Base-by-base conservation (phyloP, 2,888 invertebrate genomes). In the Leuctra nigra region DNA sequence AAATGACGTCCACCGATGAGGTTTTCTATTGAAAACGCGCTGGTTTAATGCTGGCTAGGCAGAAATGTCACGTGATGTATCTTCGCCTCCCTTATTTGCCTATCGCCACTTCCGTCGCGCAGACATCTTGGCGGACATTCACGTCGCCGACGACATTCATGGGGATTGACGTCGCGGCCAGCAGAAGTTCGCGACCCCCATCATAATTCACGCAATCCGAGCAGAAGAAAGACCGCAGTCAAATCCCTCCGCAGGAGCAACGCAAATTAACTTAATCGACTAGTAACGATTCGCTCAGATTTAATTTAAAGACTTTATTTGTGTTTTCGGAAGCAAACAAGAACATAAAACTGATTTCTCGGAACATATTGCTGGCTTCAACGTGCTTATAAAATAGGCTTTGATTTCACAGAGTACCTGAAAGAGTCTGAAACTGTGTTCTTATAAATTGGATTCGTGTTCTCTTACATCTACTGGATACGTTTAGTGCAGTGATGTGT, bases 11-110 rank as follows among this genome's bases (percentile, higher is more conserved):
- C 47, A 25, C 16, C 25, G 23, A 16, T 33, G 50, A 16, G 13
- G 50, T 33, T 50, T 41, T 11, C n/a, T n/a, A n/a, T 44, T 23
- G 2, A 23, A 35, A 23, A 35, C 13, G 23, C 18, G 33, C 33
- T 50, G 50, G 33, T 50, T 50, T 50, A 29, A 33, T 50, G 50
- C 50, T 50, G 50, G 9, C 35, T 16, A 33, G 35, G 50, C 50
- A 50, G 50, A 50, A 50, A 50, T 18, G 33, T 35, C 35, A 13
- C 11, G 7, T n/a, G 3, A 46, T 33, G 20, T 29, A 22, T 35
- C n/a, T 35, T 16, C 50, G 25, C 4, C 20, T 33, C 18, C 18
- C 22, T 50, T 35, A 20, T 50, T 33, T 29, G 18, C 35, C 33
- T 33, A 35, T 50, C 50, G 20, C n/a, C n/a, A n/a, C n/a, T n/a